Evolutionary conservation across 2,797 vertebrate genomes (phyloP), one percentile per base, ranked within the genome.

Genomic region (Typhlichthys eigenmanni): DNA sequence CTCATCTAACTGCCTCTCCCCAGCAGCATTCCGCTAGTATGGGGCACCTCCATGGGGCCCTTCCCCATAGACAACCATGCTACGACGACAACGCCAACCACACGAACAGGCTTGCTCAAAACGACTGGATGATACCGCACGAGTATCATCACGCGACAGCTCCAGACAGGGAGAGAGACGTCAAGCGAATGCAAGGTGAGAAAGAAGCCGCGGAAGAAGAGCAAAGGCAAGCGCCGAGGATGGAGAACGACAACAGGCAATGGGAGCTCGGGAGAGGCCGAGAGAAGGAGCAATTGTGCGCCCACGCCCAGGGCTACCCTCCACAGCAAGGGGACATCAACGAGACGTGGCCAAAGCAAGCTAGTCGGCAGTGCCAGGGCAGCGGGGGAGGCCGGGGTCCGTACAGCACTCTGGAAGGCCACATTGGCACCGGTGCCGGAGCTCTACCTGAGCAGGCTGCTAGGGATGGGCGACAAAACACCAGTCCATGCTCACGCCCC

Each of bases 341-440:
- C 1, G 92, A 93, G 58, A 94, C 93, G 0, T 94, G 93, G 93
- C 92, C 93, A 0, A 94, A 93, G 81, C 90, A 84, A 0, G 85
- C 90, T 0, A 89, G 54, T 24, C 89, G 92, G 4, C 84, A 88
- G 71, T 71, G 79, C 38, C 87, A 84, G 46, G 72, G 71, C 0
- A 55, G 68, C 0, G 78, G 76, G 0, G 84, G 80, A 16, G 75
- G 85, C 10, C 71, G 85, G 43, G 92, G 91, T 13, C 87, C 81
- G 7, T 93, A 93, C 78, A 92, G 91, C 78, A 93, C 92, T 6
- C 68, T 93, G 24, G 92, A 93, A 46, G 89, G 85, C 46, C 89
- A 89, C 76, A 66, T 58, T 13, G 55, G 61, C 4, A 7, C 60
- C 0, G 87, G 82, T 0, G 53, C 55, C 13, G 69, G 69, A 10